Percentiles rank a stretch among this genome's conserved stretches.
phyloP scores from a whole-genome alignment of 2,888 invertebrate species.

The Andrena praecox region DNA sequence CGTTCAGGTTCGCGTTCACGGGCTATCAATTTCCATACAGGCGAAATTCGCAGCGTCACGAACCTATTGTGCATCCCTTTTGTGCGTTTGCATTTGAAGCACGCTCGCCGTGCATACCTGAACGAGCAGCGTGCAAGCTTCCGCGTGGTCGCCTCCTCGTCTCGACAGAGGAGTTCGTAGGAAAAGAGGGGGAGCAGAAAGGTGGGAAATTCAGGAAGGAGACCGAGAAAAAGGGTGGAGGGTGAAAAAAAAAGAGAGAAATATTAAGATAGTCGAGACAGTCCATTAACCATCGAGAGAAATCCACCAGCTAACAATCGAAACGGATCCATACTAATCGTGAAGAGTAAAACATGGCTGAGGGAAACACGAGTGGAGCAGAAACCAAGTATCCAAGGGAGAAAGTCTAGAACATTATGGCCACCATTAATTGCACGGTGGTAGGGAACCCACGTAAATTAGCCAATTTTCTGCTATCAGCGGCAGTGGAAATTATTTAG shows the following conservation, averaged over 20 bases:
- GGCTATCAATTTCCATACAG: neutral
- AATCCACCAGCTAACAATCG: conserved; percentile 52
- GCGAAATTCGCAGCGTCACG: neutral
- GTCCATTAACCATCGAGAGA: conserved; percentile 55
- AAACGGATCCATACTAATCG: conserved; percentile 58
- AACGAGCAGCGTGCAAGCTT: conserved; percentile 36
- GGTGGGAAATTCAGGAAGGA: neutral
- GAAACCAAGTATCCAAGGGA: neutral
- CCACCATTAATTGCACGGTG: neutral
- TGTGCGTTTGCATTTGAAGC: conserved; percentile 31
- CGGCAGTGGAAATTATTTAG: too few species aligned
- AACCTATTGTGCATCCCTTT: conserved; percentile 22
- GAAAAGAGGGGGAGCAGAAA: neutral
- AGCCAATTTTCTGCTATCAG: neutral
- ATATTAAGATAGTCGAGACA: conserved; percentile 51
- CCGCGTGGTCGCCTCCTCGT: conserved; percentile 39
- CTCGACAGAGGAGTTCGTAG: neutral
- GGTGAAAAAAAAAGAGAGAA: conserved; percentile 21
- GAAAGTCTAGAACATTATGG: conserved; percentile 19
- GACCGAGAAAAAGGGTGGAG: conserved; percentile 10
- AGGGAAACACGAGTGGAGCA: conserved; percentile 1
- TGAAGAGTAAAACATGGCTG: conserved; percentile 28
- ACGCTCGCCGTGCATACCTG: conserved; percentile 44
- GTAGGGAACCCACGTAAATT: neutral
- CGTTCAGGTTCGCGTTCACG: neutral